Conservation (phyloP, 2,113 vertebrate species). For the Chauna torquata region DNA sequence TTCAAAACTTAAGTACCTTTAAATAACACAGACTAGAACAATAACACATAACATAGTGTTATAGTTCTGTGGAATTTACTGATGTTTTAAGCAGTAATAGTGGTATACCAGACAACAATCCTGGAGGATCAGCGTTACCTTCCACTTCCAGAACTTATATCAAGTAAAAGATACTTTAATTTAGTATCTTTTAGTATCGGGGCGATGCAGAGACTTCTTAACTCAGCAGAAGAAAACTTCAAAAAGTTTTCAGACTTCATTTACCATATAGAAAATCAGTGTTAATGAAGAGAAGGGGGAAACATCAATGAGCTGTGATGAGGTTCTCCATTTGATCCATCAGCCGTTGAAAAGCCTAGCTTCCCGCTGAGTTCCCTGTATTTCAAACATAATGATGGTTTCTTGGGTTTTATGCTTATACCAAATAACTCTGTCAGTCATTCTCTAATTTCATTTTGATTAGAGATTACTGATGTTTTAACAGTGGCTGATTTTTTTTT, state of each 20-base stretch:
- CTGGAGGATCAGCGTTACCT: background rate
- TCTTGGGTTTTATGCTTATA: background rate
- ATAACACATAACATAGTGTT: background rate
- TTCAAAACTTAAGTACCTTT: background rate
- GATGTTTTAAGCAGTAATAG: background rate
- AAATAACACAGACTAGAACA: background rate
- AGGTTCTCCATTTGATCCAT: background rate
- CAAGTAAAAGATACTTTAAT: background rate
- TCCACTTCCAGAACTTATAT: background rate
- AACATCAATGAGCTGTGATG: background rate
- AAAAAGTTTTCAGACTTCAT: background rate
- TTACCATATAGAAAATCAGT: background rate
- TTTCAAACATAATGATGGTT: background rate
- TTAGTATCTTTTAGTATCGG: too few relatives aligned
- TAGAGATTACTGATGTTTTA: background rate
- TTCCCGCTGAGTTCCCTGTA: background rate
- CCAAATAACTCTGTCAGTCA: background rate
- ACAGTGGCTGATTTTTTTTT: background rate
- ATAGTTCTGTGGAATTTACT: background rate
- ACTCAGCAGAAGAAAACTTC: background rate
- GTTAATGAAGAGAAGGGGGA: background rate
- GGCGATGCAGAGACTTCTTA: background rate
- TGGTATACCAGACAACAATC: background rate
- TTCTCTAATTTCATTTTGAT: background rate
- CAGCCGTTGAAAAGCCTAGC: background rate